Evolutionary conservation across 23 tunicate species (phyloP).

Genomic region (Corella eumyota): DNA sequence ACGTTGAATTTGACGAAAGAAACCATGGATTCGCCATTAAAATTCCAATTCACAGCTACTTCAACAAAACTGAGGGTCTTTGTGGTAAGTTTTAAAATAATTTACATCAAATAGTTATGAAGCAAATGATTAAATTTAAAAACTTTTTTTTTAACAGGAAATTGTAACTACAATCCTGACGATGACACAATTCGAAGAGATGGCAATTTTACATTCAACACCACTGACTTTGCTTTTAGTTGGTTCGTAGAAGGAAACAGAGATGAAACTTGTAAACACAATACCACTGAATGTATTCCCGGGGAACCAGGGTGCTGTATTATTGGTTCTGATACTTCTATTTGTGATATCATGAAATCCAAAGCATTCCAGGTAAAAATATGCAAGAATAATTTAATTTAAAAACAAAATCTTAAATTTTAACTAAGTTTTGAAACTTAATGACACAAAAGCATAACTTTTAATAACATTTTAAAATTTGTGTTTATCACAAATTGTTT

Average conservation of each 20-base stretch:
- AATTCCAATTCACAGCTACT: constrained; percentile 9
- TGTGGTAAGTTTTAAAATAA: constrained; percentile 6
- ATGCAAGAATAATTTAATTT: neutral
- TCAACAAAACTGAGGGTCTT: constrained; percentile 14
- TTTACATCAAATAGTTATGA: neutral
- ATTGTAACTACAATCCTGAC: constrained; percentile 12
- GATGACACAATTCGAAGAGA: constrained; percentile 11
- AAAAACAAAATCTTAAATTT: neutral
- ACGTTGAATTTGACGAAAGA: constrained; percentile 14
- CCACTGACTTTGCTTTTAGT: constrained; percentile 5
- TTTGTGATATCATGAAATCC: constrained; percentile 6
- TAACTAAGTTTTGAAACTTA: neutral
- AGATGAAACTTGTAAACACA: neutral
- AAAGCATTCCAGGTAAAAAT: constrained; percentile 2
- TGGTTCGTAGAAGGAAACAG: constrained; percentile 9
- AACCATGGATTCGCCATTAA: constrained; percentile 25
- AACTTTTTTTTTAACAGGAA: too few relatives aligned
- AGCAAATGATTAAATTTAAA: too few relatives aligned
- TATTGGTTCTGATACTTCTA: neutral
- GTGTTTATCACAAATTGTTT: neutral
- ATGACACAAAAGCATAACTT: neutral
- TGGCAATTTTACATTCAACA: neutral
- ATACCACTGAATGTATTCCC: neutral
- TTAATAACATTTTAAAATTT: neutral
- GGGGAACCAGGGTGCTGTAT: constrained; percentile 5